These are phyloP conservation scores for Petrosia ficiformis DNA, from an alignment of 37 sponge, comb jelly and placozoan genomes.

Conservation along the genomic window DNA sequence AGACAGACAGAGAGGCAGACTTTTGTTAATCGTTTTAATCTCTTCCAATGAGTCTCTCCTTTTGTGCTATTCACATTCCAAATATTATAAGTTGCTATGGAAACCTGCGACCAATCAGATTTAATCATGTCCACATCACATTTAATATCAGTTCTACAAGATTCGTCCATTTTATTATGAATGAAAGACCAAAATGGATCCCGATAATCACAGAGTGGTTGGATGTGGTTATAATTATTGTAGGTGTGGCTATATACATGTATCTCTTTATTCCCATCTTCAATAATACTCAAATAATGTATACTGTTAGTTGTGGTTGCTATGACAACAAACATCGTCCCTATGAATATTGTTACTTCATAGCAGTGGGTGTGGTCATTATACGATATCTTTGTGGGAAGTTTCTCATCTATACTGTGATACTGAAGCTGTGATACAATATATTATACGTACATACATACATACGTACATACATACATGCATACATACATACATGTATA, in stretches of 20 bases:
- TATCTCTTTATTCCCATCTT: not conserved
- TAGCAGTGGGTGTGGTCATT: not conserved
- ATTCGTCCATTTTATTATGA: no score
- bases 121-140: not conserved
- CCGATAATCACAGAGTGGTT: no score
- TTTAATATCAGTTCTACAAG: no score
- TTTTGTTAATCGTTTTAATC: conserved; percentile 48
- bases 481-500: no score
- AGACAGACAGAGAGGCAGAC: conserved; percentile 17
- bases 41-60: conserved; percentile 11
- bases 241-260: not conserved
- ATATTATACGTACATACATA: no score
- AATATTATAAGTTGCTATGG: conserved; percentile 58
- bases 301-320: not conserved
- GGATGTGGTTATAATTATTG: no score
- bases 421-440: not conserved
- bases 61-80: conserved; percentile 59
- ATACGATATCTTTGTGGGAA: not conserved
- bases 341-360: not conserved
- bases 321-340: not conserved
- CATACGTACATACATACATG: no score
- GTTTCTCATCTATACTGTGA: conserved; percentile 5
- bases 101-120: conserved; percentile 6
- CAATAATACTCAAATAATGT: not conserved
- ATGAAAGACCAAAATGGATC: no score